Evolutionary conservation across 2,113 vertebrate species (phyloP).

Genomic region (Narcine bancroftii): DNA sequence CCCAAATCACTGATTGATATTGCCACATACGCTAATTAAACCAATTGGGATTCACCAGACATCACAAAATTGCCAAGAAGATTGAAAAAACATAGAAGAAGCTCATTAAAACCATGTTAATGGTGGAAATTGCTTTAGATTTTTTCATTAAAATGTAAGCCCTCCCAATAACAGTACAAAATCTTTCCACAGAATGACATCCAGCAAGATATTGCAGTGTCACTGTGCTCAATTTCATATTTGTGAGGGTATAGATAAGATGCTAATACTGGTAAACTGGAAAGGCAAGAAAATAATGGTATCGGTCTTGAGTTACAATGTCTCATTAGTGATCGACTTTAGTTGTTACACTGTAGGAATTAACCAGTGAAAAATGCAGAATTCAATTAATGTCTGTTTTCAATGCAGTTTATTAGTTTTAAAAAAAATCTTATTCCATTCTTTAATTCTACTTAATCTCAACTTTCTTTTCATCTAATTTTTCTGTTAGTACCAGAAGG

Average conservation of each 20-base stretch:
- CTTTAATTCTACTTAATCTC: background rate
- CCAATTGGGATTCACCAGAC: background rate
- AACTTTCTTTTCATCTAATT: background rate
- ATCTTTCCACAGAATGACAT: background rate
- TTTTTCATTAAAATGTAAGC: background rate
- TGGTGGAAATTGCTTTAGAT: background rate
- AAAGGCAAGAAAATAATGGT: background rate
- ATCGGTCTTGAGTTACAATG: background rate
- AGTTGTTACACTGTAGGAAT: background rate
- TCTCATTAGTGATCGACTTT: background rate
- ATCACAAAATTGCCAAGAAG: background rate
- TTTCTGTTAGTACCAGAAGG: constrained; percentile 64
- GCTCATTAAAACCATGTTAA: background rate
- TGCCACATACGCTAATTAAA: background rate
- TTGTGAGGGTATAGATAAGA: background rate
- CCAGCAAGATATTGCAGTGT: background rate
- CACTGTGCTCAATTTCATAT: background rate
- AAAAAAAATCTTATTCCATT: background rate
- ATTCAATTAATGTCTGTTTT: background rate
- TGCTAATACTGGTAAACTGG: too few relatives aligned
- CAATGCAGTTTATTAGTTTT: background rate
- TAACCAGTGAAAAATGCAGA: background rate
- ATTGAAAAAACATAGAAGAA: background rate
- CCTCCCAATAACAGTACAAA: background rate
- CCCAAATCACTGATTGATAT: background rate